phyloP scores from a whole-genome alignment of 2,113 vertebrate genomes.

The Bubalus kerabau region DNA sequence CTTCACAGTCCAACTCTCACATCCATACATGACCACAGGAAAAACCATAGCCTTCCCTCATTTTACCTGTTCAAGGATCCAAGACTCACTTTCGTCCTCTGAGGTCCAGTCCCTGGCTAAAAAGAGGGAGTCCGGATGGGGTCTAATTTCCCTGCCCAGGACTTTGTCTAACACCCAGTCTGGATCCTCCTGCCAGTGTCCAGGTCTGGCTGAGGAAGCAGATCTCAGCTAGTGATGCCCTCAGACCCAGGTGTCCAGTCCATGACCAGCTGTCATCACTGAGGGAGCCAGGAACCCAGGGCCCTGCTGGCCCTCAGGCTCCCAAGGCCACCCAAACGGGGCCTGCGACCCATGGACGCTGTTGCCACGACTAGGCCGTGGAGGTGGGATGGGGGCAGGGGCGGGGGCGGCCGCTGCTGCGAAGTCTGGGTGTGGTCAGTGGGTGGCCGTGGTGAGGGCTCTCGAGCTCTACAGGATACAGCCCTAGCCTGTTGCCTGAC shows the following conservation, averaged over 20 bases:
- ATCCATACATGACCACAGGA: too few species aligned
- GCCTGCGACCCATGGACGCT: background rate
- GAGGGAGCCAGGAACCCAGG: background rate
- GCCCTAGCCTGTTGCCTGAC: background rate
- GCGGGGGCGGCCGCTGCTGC: fast-evolving
- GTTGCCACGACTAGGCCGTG: fast-evolving
- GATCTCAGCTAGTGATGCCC: background rate
- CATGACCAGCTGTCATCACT: background rate
- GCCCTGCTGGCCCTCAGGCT: background rate
- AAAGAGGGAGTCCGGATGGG: background rate
- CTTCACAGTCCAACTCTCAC: too few species aligned
- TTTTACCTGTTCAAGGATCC: background rate
- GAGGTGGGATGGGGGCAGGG: too few species aligned
- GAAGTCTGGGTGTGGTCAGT: background rate
- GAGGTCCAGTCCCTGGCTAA: background rate
- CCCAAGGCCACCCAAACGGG: fast-evolving
- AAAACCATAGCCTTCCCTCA: background rate
- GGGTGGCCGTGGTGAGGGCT: fast-evolving
- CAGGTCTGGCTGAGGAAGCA: background rate
- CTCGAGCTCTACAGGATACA: background rate
- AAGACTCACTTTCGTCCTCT: background rate
- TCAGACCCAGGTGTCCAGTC: background rate
- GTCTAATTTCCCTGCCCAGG: background rate
- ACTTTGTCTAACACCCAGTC: too few species aligned
- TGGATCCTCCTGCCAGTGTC: background rate